Percentiles rank a stretch among this genome's conserved stretches.
Conservation (phyloP, 2,888 invertebrate genomes). For the Margaritifera margaritifera region DNA sequence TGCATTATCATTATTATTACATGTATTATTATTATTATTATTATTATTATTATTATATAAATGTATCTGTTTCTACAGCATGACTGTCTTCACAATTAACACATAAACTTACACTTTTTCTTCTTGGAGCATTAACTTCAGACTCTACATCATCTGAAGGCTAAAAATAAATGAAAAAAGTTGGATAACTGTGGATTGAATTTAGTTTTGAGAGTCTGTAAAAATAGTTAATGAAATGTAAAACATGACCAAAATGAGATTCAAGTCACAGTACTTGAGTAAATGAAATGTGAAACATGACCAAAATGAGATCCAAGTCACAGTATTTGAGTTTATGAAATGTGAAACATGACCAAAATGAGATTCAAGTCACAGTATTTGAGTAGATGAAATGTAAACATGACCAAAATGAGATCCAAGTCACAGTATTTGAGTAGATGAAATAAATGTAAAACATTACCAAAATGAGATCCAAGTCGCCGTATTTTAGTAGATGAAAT, state of each 20-base stretch:
- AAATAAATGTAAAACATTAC: too few relatives aligned
- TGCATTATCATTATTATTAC: too few relatives aligned
- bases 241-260: neutral
- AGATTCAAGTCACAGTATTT: too few relatives aligned
- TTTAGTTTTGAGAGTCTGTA: neutral
- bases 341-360: neutral
- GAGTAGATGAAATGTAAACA: too few relatives aligned
- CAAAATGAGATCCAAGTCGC: neutral
- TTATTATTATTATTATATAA: too few relatives aligned
- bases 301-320: neutral
- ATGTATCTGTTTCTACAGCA: too few relatives aligned
- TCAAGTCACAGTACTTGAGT: neutral
- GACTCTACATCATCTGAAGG: conserved; percentile 28
- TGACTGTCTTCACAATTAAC: too few relatives aligned
- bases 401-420: too few relatives aligned
- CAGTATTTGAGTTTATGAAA: neutral
- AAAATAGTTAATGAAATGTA: neutral
- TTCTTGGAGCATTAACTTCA: conserved; percentile 25
- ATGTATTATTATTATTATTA: too few relatives aligned
- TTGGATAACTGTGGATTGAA: neutral
- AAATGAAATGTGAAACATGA: neutral
- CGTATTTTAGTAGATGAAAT: neutral
- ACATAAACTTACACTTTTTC: conserved; percentile 35
- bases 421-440: too few relatives aligned
- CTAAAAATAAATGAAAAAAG: conserved; percentile 22